These are phyloP conservation scores for Neoniphon sammara DNA, from an alignment of 2,797 vertebrate species.

Conservation along the genomic window DNA sequence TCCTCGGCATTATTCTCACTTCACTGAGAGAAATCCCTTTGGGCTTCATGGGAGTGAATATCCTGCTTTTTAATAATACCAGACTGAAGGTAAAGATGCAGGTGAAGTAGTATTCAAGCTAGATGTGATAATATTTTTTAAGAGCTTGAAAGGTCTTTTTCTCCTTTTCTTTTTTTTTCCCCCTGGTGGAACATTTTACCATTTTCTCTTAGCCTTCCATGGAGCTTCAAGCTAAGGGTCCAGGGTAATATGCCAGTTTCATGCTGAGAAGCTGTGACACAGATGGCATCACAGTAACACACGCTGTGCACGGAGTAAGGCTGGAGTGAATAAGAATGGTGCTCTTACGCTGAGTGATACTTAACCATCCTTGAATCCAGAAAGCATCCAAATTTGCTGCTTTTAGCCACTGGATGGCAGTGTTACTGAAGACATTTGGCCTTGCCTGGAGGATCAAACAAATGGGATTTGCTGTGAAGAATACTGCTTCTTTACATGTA, in stretches of 20 bases:
- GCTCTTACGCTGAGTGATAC: constrained; percentile 9
- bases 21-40: no score
- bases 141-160: background rate
- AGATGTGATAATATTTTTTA: background rate
- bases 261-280: background rate
- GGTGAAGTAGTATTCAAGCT: background rate
- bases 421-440: constrained; percentile 64
- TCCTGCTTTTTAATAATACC: background rate
- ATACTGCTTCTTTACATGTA: background rate
- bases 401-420: constrained; percentile 78
- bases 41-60: no score
- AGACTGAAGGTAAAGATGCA: constrained; percentile 10
- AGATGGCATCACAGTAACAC: constrained; percentile 1
- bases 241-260: constrained; percentile 1
- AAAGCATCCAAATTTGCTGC: background rate
- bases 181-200: background rate
- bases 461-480: constrained; percentile 18
- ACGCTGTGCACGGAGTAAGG: background rate
- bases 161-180: no score
- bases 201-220: background rate
- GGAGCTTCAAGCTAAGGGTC: background rate
- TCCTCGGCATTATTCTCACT: background rate
- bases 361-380: constrained; percentile 3
- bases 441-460: constrained; percentile 4
- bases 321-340: constrained; percentile 24